phyloP scores from a whole-genome alignment of 2,113 vertebrate genomes.

The Melanotaenia duboulayi region DNA sequence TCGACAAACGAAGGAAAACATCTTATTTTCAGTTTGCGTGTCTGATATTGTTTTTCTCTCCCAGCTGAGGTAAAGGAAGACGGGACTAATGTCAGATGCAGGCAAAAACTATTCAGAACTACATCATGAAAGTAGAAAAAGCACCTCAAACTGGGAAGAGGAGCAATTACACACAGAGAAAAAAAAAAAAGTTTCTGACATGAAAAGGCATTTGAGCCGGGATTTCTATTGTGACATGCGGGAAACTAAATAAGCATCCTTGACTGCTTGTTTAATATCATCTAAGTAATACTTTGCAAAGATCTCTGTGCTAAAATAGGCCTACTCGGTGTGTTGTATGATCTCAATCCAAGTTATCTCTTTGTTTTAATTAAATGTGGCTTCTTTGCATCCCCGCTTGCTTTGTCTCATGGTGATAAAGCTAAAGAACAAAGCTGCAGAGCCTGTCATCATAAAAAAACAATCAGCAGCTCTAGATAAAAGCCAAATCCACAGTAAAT shows the following conservation, averaged over 20 bases:
- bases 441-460: slow-evolving; percentile 50
- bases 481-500: slow-evolving; percentile 61
- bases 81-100: slow-evolving; percentile 9
- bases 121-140: slow-evolving; percentile 21
- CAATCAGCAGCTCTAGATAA: slow-evolving; percentile 65
- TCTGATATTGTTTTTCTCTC: slow-evolving; percentile 18
- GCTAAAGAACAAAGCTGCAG: slow-evolving; percentile 53
- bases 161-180: slow-evolving; percentile 24
- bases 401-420: slow-evolving; percentile 64
- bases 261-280: slow-evolving; percentile 1
- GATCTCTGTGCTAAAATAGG: background rate
- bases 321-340: slow-evolving; percentile 21
- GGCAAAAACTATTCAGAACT: slow-evolving; percentile 16
- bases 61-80: slow-evolving; percentile 6
- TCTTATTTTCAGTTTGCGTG: slow-evolving; percentile 21
- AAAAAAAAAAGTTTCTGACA: background rate
- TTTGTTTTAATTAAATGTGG: slow-evolving; percentile 63
- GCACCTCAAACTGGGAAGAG: slow-evolving; percentile 12
- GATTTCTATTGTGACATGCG: slow-evolving; percentile 38
- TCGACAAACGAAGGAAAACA: slow-evolving; percentile 6
- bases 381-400: slow-evolving; percentile 29
- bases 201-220: slow-evolving; percentile 16
- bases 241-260: slow-evolving; percentile 10
- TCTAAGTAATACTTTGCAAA: slow-evolving; percentile 24
- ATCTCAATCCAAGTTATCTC: slow-evolving; percentile 52